A percentile compares a stretch with the other conserved stretches of the same genome.
These are phyloP conservation scores for Ophion slaviceki DNA, from an alignment of 2,888 invertebrate species.

Conservation along the genomic window DNA sequence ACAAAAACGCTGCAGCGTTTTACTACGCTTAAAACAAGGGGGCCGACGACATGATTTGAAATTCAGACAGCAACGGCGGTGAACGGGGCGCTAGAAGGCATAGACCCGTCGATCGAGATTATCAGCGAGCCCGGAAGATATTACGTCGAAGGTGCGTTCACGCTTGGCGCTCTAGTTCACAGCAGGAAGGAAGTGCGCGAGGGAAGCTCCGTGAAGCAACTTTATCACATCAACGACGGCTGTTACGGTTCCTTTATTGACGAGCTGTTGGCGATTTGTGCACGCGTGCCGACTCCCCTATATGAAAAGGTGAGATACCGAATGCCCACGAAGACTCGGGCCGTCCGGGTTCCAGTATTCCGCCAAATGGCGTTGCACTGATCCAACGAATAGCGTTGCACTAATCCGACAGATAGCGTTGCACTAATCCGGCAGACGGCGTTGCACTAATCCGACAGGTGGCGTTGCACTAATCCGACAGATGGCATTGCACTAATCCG, in stretches of 20 bases:
- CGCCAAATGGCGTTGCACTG: neutral
- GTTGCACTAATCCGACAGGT: neutral
- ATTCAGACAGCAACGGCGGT: constrained; percentile 82
- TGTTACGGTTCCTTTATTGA: constrained; percentile 87
- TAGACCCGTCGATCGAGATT: constrained; percentile 80
- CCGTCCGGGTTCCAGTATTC: neutral
- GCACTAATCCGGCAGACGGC: neutral
- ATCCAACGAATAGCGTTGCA: neutral
- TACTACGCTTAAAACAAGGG: neutral
- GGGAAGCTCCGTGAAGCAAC: constrained; percentile 73
- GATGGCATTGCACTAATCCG: neutral
- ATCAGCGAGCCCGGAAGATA: constrained; percentile 88
- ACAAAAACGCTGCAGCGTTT: too few species aligned
- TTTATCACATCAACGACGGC: constrained; percentile 88
- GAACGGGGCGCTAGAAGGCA: constrained; percentile 84
- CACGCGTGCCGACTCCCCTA: constrained; percentile 71
- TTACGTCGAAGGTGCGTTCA: constrained; percentile 86
- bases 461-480: neutral
- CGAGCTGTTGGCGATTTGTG: constrained; percentile 77
- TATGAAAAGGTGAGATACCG: constrained; percentile 50
- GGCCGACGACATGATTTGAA: neutral
- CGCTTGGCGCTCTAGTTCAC: constrained; percentile 85
- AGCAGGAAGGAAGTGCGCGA: constrained; percentile 83
- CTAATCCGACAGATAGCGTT: neutral
- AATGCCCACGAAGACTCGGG: neutral